These are phyloP conservation scores for Brachymystax lenok DNA, from an alignment of 2,797 vertebrate genomes.

Conservation along the genomic window DNA sequence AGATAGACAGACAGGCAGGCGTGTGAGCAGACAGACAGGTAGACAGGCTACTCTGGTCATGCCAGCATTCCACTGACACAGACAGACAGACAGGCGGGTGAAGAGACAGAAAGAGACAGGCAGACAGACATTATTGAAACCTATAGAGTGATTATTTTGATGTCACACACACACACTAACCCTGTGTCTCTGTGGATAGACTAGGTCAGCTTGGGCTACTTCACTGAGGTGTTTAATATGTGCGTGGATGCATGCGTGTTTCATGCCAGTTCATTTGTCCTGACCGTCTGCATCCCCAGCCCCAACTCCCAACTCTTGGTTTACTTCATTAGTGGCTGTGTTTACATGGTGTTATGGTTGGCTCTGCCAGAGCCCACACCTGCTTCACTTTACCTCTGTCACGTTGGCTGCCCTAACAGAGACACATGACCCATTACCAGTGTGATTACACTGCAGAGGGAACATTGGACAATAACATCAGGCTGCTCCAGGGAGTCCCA, in stretches of 20 bases:
- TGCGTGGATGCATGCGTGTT: neutral
- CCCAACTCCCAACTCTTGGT: conserved; percentile 26
- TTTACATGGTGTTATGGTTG: conserved; percentile 61
- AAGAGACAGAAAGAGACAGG: neutral
- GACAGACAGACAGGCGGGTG: too few species aligned
- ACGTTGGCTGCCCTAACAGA: conserved; percentile 49
- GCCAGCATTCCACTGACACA: too few species aligned
- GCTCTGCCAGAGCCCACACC: conserved; percentile 60
- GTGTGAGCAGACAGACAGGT: too few species aligned
- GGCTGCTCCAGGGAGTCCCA: conserved; percentile 36
- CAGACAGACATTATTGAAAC: neutral
- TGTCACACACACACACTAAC: neutral
- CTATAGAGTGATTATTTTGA: neutral
- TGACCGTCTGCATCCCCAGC: neutral
- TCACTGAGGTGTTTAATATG: neutral
- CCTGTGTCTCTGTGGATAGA: neutral
- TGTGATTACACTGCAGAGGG: conserved; percentile 41
- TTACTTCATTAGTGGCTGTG: conserved; percentile 59
- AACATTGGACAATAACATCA: conserved; percentile 52
- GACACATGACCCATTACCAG: conserved; percentile 48
- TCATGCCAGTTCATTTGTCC: conserved; percentile 10
- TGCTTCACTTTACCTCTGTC: conserved; percentile 67
- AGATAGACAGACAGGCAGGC: too few species aligned
- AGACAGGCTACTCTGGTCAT: too few species aligned
- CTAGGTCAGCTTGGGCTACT: neutral